Evolutionary conservation across 2,888 invertebrate genomes (phyloP).

Genomic region (Elysia crispata): DNA sequence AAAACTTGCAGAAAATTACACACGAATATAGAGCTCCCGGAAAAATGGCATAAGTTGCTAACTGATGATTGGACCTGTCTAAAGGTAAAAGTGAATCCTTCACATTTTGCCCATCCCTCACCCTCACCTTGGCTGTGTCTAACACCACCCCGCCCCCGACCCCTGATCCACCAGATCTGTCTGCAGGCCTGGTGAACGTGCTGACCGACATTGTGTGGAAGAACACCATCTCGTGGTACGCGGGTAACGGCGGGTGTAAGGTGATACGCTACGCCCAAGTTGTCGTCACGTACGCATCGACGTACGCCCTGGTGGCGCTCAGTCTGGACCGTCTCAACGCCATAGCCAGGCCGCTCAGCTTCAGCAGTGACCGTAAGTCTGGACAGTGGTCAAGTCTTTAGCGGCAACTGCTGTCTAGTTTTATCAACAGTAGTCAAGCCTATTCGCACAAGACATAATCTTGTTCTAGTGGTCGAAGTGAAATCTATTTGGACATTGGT

Average conservation of each 20-base stretch:
- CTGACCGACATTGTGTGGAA: constrained; percentile 73
- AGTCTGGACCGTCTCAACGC: constrained; percentile 74
- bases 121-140: neutral
- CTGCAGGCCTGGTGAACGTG: constrained; percentile 70
- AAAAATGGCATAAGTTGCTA: too few relatives aligned
- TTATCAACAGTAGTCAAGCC: too few relatives aligned
- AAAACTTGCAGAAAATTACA: neutral
- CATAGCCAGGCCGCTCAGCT: constrained; percentile 72
- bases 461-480: too few relatives aligned
- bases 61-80: too few relatives aligned
- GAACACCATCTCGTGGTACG: constrained; percentile 71
- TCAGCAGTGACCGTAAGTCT: constrained; percentile 63
- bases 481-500: too few relatives aligned
- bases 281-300: constrained; percentile 72
- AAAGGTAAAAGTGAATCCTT: too few relatives aligned
- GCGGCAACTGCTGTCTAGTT: too few relatives aligned
- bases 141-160: neutral
- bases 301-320: constrained; percentile 74
- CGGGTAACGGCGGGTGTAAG: constrained; percentile 71
- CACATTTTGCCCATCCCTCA: neutral
- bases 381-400: too few relatives aligned
- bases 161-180: neutral
- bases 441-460: too few relatives aligned
- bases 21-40: too few relatives aligned
- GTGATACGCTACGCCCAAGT: constrained; percentile 68